Conservation (phyloP, 2,888 invertebrate genomes). For the Drosophila acutilabella region DNA sequence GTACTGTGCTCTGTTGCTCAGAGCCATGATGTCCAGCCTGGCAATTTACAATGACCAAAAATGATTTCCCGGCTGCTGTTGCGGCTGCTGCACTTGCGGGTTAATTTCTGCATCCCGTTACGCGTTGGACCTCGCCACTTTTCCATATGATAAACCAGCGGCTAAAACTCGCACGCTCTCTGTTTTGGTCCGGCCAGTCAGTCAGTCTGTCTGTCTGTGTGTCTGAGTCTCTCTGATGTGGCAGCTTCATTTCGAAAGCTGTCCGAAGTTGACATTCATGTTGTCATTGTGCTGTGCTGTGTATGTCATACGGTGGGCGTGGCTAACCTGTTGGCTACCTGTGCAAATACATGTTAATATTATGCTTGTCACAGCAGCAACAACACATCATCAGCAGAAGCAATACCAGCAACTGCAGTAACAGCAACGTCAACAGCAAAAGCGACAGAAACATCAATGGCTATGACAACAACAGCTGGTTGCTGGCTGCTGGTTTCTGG, state of each 20-base stretch:
- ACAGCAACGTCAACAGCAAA: conserved; percentile 12
- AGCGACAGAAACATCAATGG: conserved; percentile 8
- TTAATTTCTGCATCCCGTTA: conserved; percentile 74
- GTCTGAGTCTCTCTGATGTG: conserved; percentile 41
- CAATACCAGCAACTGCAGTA: conserved; percentile 24
- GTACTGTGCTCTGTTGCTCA: conserved; percentile 13
- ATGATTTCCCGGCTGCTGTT: conserved; percentile 57
- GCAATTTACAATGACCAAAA: conserved; percentile 67
- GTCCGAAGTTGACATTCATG: conserved; percentile 70
- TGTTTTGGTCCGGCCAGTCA: conserved; percentile 29
- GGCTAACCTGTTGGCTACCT: conserved; percentile 49
- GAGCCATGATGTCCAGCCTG: conserved; percentile 41
- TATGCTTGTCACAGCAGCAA: conserved; percentile 53
- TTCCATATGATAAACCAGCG: conserved; percentile 46
- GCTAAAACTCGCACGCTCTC: conserved; percentile 28
- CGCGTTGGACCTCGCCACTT: conserved; percentile 59
- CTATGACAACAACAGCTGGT: conserved; percentile 12
- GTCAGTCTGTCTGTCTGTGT: background rate
- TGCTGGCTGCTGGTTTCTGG: conserved; percentile 14
- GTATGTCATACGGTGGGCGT: conserved; percentile 54
- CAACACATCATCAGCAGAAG: conserved; percentile 24
- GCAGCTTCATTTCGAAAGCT: conserved; percentile 61
- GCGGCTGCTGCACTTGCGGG: conserved; percentile 63
- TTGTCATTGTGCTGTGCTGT: conserved; percentile 52
- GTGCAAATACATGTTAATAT: conserved; percentile 74